Base-by-base conservation (phyloP, 1,140 invertebrate genomes). In the Hyles euphorbiae region DNA sequence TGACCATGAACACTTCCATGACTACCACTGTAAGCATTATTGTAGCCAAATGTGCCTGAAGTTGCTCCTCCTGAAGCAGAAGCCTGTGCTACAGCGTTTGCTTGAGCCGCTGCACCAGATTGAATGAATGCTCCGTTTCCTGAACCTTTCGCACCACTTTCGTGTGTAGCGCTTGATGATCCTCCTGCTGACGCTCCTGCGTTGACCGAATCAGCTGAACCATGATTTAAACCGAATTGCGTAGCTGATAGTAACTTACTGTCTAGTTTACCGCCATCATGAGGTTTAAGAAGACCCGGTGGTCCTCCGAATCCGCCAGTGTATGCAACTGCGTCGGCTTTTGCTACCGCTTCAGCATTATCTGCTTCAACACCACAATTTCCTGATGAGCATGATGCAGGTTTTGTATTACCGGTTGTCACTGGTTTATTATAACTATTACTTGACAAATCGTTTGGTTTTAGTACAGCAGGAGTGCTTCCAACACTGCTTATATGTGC, bases 291-390 rank as follows among this genome's bases (percentile, higher is more conserved):
- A 12, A 85, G 58, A 11, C 85, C 85, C 33, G 83, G 73, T 53
- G 85, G 85, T 48, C 85, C 85, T 50, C 82, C 81, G 65, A 88
- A 88, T 3, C 82, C 79, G 34, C 82, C 85, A 36, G 78, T 68
- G 51, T 87, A 88, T 34, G 72, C 65, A 32, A 70, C 68, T n/a
- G 80, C 74, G 55, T 78, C 74, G 46, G 81, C 73, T 50, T 58
- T 62, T 32, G 76, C 78, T 9, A 63, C 60, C 34, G 76, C 76
- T 49, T 34, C 47, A 33, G 65, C 68, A 11, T 50, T 52, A 40
- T 32, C 10, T 33, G 9, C 5, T 53, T 61, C 58, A 33, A 53
- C 5, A 33, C 7, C 55, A 61, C 67, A 72, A 22, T 51, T 63
- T 34, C 64, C 67, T 45, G 67, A 60, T 22, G 63, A 11, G 40